These are phyloP conservation scores for Napeogenes inachia DNA, from an alignment of 2,888 invertebrate genomes.

Conservation along the genomic window DNA sequence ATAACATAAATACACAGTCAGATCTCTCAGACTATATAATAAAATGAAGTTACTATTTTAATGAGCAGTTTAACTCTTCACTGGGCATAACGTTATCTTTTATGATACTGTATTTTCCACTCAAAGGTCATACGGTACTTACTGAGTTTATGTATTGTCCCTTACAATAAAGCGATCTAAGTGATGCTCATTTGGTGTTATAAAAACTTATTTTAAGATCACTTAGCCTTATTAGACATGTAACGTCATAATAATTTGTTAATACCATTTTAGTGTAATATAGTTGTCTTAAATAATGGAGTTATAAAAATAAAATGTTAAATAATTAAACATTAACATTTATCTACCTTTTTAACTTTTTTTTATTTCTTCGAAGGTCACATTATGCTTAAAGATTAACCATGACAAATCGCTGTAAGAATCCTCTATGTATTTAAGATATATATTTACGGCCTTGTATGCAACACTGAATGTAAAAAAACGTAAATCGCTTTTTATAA, in stretches of 20 bases:
- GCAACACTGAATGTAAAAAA: no score
- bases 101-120: constrained; percentile 22
- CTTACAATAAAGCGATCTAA: constrained; percentile 21
- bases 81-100: constrained; percentile 26
- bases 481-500: no score
- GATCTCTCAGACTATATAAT: constrained; percentile 8
- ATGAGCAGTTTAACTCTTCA: constrained; percentile 24
- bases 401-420: no score
- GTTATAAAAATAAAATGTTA: no score
- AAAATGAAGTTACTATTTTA: constrained; percentile 23
- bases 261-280: neutral
- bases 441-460: no score
- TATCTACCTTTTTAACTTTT: no score
- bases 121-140: constrained; percentile 17
- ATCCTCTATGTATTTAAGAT: no score
- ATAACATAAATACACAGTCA: neutral
- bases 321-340: no score
- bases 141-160: constrained; percentile 25
- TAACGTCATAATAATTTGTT: neutral
- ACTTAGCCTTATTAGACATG: constrained; percentile 21
- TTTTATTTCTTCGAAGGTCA: no score
- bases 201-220: constrained; percentile 25
- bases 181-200: constrained; percentile 21
- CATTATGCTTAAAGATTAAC: no score
- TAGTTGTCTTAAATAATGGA: no score